These are phyloP conservation scores for Corynorhinus townsendii DNA, from an alignment of 2,113 vertebrate species.

Conservation along the genomic window DNA sequence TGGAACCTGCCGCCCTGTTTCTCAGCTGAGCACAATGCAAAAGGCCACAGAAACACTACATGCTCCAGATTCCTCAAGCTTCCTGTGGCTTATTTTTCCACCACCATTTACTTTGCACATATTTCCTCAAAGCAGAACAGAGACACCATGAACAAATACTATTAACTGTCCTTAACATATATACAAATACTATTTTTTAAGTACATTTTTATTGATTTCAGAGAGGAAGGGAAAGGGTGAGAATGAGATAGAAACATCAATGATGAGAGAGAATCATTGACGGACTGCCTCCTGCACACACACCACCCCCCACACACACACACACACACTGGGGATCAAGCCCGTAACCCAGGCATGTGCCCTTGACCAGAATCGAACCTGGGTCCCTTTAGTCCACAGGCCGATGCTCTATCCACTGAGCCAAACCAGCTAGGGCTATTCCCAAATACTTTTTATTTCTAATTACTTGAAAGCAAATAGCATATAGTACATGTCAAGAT, in stretches of 20 bases:
- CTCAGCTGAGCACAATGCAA: not conserved
- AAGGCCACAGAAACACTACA: slow-evolving; percentile 2
- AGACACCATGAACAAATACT: not conserved
- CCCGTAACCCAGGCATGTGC: no score
- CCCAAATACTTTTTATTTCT: not conserved
- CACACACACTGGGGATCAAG: no score
- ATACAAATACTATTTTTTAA: not conserved
- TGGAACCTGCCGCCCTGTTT: not conserved
- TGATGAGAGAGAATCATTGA: no score
- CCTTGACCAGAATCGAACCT: no score
- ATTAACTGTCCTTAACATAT: not conserved
- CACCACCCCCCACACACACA: no score
- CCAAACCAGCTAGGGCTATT: not conserved
- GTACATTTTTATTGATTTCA: no score
- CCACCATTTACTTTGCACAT: not conserved
- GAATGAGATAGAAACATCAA: no score
- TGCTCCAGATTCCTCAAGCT: not conserved
- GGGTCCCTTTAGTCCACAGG: no score
- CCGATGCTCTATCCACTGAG: no score
- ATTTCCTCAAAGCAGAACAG: not conserved
- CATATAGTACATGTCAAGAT: not conserved
- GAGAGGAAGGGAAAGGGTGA: no score
- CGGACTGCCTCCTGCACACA: no score
- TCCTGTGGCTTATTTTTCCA: not conserved
- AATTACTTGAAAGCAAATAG: not conserved